A percentile compares a stretch with the other conserved stretches of the same genome.
Evolutionary conservation across 2,888 invertebrate species (phyloP).

Genomic region (Lissocephala sabroskyi): DNA sequence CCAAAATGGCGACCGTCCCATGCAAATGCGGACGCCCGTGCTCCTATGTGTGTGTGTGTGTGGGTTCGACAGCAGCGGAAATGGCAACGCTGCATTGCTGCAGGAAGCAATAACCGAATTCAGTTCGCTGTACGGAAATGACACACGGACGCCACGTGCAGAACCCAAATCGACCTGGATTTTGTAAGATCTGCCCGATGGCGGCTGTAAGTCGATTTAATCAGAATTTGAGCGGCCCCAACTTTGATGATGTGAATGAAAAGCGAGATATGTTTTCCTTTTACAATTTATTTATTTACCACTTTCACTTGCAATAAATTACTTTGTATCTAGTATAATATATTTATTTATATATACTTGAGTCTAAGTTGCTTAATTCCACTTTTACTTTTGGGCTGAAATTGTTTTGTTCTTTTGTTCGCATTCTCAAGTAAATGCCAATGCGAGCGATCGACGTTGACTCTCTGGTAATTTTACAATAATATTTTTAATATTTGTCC

Average conservation of each 20-base stretch:
- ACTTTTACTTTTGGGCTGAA: no score
- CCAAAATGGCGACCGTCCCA: slow-evolving; percentile 8
- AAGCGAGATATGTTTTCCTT: slow-evolving; percentile 17
- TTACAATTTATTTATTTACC: slow-evolving; percentile 49
- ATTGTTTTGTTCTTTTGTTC: slow-evolving; percentile 29
- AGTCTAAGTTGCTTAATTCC: slow-evolving; percentile 55
- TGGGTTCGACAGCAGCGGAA: slow-evolving; percentile 44
- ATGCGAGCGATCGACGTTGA: no score
- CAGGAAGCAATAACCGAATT: slow-evolving; percentile 61
- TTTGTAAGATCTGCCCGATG: no score
- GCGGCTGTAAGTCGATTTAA: no score
- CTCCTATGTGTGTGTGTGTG: slow-evolving; percentile 14
- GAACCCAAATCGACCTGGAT: background rate
- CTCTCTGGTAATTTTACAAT: no score
- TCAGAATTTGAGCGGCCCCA: no score
- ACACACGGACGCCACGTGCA: slow-evolving; percentile 24
- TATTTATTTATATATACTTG: slow-evolving; percentile 41
- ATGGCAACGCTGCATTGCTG: slow-evolving; percentile 44
- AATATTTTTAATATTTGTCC: slow-evolving; percentile 12
- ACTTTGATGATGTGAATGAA: background rate
- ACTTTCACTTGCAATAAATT: slow-evolving; percentile 34
- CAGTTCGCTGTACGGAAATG: slow-evolving; percentile 57
- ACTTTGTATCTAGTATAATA: slow-evolving; percentile 19
- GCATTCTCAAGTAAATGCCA: no score
- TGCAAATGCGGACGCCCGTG: background rate